These are phyloP conservation scores for Neomorphus geoffroyi DNA, from an alignment of 2,797 vertebrate species.

Conservation along the genomic window DNA sequence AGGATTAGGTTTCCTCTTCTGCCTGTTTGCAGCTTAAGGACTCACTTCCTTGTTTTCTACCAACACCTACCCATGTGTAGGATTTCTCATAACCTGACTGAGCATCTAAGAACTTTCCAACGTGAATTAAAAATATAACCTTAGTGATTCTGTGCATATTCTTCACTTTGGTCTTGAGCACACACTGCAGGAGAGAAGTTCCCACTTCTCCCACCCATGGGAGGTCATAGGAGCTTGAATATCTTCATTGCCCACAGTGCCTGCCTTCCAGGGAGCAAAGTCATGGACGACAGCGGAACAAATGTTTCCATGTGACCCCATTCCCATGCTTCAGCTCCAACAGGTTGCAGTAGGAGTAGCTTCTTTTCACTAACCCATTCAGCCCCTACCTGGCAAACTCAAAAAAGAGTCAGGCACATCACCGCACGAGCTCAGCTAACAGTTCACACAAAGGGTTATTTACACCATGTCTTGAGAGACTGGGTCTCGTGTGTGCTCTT, in stretches of 20 bases:
- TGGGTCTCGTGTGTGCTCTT: background rate
- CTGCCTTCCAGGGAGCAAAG: background rate
- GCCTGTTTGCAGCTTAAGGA: background rate
- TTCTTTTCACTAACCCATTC: background rate
- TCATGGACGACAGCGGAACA: background rate
- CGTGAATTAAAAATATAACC: background rate
- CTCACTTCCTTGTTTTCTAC: background rate
- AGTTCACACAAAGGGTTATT: background rate
- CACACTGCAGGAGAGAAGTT: background rate
- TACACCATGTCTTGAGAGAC: background rate
- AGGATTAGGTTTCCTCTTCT: background rate
- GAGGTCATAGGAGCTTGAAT: background rate
- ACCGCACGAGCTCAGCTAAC: background rate
- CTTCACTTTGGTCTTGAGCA: background rate
- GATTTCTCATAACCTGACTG: background rate
- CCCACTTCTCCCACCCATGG: too few relatives aligned
- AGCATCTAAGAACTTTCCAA: background rate
- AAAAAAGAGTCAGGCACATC: background rate
- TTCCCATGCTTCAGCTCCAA: background rate
- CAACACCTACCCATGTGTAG: accelerated
- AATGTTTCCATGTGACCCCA: too few relatives aligned
- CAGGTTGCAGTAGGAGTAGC: background rate
- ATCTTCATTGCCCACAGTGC: accelerated
- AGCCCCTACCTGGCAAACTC: background rate
- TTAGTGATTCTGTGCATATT: background rate